phyloP scores from a whole-genome alignment of 2,113 vertebrate genomes.

The Mohoua ochrocephala region DNA sequence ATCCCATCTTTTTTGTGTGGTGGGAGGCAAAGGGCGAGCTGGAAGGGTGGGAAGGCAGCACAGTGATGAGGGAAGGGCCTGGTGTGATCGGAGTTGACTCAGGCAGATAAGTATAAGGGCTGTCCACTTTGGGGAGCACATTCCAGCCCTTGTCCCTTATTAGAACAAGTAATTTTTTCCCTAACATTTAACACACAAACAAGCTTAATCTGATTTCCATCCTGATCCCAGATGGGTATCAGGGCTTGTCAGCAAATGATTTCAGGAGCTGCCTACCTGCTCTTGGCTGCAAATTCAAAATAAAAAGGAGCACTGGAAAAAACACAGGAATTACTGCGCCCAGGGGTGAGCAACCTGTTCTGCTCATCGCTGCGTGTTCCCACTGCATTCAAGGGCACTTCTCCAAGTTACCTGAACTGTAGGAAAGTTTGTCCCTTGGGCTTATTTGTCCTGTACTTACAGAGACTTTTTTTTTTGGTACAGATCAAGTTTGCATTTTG shows the following conservation, averaged over 20 bases:
- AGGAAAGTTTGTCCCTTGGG: not conserved
- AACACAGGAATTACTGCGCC: not conserved
- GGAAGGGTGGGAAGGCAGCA: not conserved
- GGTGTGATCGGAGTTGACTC: not conserved
- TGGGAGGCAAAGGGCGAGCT: not conserved
- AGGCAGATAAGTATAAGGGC: not conserved
- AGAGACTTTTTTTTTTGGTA: not conserved
- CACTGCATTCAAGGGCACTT: not conserved
- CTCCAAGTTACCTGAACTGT: not conserved
- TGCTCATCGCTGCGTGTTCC: not conserved
- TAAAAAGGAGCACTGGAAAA: not conserved
- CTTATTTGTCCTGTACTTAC: not conserved
- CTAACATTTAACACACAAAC: conserved; percentile 69
- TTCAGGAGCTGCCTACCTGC: conserved; percentile 49
- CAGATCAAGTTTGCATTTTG: not conserved
- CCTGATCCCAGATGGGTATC: conserved; percentile 54
- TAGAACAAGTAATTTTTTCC: conserved; percentile 64
- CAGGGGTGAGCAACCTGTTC: not conserved
- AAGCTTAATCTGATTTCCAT: conserved; percentile 69
- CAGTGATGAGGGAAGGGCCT: not conserved
- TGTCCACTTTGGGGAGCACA: conserved; percentile 4
- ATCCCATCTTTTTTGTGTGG: not conserved
- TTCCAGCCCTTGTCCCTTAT: conserved; percentile 37
- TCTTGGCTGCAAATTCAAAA: conserved; percentile 30
- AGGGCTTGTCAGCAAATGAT: conserved; percentile 50